Evolutionary conservation across 2,113 vertebrate species (phyloP).

Genomic region (Pachyramphus minor): DNA sequence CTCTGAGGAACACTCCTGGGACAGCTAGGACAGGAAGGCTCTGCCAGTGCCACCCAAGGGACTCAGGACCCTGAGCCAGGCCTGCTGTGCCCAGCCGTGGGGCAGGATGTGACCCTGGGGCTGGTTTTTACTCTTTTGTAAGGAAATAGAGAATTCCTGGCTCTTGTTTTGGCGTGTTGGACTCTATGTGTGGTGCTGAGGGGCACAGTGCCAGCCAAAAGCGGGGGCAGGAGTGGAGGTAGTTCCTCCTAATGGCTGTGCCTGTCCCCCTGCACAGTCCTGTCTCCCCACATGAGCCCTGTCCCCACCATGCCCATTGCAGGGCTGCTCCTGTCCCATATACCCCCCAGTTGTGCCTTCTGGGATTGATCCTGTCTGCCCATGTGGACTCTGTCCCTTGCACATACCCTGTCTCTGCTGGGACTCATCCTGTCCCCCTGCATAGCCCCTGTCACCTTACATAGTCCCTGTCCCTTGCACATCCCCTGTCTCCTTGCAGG

Average conservation of each 20-base stretch:
- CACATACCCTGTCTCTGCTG: not conserved
- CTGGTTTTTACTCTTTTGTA: conserved; percentile 22
- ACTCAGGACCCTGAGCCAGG: not conserved
- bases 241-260: not conserved
- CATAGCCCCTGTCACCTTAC: not conserved
- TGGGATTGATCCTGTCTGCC: not conserved
- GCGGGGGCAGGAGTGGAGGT: rapidly evolving
- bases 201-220: rapidly evolving
- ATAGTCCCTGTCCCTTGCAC: not conserved
- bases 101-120: not conserved
- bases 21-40: rapidly evolving
- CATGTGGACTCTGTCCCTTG: too few species aligned
- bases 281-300: not conserved
- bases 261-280: too few species aligned
- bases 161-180: not conserved
- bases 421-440: not conserved
- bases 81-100: not conserved
- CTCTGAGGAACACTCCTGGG: rapidly evolving
- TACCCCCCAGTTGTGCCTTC: rapidly evolving
- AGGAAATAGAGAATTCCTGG: not conserved
- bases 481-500: not conserved
- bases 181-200: not conserved
- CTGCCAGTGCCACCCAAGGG: rapidly evolving
- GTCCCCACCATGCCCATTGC: not conserved
- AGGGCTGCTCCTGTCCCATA: not conserved